Percentiles rank a stretch among this genome's conserved stretches.
Conservation (phyloP, 2,797 vertebrate species). For the Sphaeramia orbicularis region DNA sequence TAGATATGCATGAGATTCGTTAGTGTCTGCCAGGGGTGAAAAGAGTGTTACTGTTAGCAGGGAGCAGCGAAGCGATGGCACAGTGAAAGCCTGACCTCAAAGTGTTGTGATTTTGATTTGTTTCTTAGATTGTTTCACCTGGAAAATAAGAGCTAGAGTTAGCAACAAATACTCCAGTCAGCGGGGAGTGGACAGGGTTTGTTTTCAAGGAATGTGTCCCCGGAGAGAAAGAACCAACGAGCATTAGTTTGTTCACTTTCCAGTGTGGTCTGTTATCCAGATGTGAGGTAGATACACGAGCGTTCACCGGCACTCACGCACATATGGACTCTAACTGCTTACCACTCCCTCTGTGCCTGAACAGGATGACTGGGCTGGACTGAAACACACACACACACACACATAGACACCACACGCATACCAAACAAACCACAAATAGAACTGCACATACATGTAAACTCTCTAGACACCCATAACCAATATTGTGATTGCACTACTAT, state of each 20-base stretch:
- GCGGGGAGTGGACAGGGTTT: constrained; percentile 51
- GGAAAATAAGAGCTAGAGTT: constrained; percentile 7
- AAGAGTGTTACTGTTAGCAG: constrained; percentile 12
- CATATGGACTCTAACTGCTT: constrained; percentile 58
- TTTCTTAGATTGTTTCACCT: constrained; percentile 35
- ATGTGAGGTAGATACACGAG: constrained; percentile 60
- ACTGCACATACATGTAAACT: constrained; percentile 17
- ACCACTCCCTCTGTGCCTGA: constrained; percentile 58
- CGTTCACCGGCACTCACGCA: constrained; percentile 26
- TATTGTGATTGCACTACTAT: not conserved
- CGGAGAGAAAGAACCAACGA: constrained; percentile 21
- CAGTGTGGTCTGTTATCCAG: constrained; percentile 73
- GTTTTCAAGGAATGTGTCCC: constrained; percentile 66
- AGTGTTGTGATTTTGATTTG: constrained; percentile 7
- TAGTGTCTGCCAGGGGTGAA: constrained; percentile 49
- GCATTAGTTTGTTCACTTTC: constrained; percentile 52
- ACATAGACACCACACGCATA: constrained; percentile 17
- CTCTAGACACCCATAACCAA: constrained; percentile 23
- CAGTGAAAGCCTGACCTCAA: not conserved
- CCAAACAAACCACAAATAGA: constrained; percentile 21
- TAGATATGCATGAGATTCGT: constrained; percentile 69
- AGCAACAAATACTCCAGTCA: constrained; percentile 27
- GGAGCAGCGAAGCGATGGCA: not conserved
- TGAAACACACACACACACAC: constrained; percentile 7
- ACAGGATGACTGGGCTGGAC: constrained; percentile 32